Evolutionary conservation across 2,888 invertebrate genomes (phyloP).

Genomic region (Halictus ligatus): DNA sequence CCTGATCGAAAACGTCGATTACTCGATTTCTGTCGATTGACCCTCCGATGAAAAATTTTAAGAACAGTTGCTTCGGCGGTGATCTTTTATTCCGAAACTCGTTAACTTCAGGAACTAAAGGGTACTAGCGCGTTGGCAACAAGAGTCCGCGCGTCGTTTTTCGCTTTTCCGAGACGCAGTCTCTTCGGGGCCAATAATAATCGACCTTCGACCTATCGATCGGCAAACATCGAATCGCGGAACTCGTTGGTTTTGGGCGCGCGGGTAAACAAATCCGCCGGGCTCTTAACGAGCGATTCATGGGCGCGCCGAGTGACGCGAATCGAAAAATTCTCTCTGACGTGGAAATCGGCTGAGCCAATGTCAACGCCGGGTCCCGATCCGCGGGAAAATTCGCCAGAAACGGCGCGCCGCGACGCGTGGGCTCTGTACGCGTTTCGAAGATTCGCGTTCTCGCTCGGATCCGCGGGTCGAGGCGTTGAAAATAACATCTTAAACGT

Average conservation of each 20-base stretch:
- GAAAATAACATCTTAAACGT: conserved; percentile 82
- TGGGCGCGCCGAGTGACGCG: neutral
- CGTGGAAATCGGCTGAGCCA: neutral
- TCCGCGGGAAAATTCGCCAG: neutral
- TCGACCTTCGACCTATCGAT: conserved; percentile 1
- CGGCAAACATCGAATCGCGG: neutral
- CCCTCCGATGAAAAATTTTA: neutral
- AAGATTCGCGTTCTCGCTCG: neutral
- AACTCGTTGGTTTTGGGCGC: neutral
- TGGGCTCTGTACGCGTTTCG: neutral
- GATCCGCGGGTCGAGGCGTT: conserved; percentile 69
- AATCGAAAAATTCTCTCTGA: neutral
- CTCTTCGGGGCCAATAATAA: conserved; percentile 1
- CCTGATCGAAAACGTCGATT: no score
- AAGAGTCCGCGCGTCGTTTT: neutral
- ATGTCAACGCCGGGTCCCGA: neutral
- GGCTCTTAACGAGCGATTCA: conserved; percentile 11
- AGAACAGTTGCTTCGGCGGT: neutral
- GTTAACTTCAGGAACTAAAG: neutral
- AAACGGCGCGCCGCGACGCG: neutral
- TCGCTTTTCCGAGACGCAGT: neutral
- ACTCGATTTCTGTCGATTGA: no score
- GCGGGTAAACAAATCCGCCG: neutral
- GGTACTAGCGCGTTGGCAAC: neutral
- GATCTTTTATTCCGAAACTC: neutral